These are phyloP conservation scores for Syrmaticus mikado DNA, from an alignment of 2,113 vertebrate species.

Conservation along the genomic window DNA sequence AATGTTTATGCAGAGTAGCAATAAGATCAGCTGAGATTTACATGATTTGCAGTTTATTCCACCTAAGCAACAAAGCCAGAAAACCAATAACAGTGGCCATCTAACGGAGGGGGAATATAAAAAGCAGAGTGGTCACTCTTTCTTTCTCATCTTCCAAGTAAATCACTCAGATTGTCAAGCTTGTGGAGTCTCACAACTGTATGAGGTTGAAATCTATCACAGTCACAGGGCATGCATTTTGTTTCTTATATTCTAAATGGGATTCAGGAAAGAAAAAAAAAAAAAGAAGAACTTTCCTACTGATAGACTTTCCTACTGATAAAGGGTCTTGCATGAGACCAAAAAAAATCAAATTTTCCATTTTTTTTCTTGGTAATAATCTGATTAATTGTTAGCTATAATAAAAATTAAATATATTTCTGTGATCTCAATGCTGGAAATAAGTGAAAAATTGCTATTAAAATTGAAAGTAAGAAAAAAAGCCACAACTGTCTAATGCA, in stretches of 20 bases:
- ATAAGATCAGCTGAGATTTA: not conserved
- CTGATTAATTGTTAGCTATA: not conserved
- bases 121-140: not conserved
- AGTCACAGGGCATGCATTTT: not conserved
- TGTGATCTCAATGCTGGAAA: not conserved
- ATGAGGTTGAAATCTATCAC: not conserved
- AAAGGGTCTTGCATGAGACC: not conserved
- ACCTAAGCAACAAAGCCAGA: not conserved
- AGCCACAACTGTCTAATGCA: not conserved
- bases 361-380: not conserved
- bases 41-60: not conserved
- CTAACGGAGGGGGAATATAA: not conserved
- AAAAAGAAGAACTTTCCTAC: not conserved
- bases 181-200: not conserved
- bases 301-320: not conserved
- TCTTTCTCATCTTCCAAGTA: not conserved
- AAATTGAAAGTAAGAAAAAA: not conserved
- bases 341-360: not conserved
- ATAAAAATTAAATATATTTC: not conserved
- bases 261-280: not conserved
- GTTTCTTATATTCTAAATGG: not conserved
- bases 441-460: not conserved
- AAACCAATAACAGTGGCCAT: not conserved
- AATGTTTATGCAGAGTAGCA: not conserved
- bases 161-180: not conserved